Conservation (phyloP, 2,888 invertebrate genomes). For the Erynnis tages region DNA sequence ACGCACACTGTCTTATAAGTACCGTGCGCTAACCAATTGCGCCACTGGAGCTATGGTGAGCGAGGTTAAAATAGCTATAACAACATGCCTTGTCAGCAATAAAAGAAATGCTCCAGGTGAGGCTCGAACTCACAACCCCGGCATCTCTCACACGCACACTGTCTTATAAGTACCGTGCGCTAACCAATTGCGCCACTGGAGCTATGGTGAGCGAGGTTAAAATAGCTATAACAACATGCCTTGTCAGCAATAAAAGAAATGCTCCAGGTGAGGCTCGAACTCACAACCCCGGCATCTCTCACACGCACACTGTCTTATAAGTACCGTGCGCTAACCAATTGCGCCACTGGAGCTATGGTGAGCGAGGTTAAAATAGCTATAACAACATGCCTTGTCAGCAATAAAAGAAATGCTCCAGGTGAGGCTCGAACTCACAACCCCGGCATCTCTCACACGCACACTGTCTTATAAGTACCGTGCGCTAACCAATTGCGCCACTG, state of each 20-base stretch:
- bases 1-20: slow-evolving; percentile 98
- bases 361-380: slow-evolving; percentile 48
- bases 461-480: slow-evolving; percentile 99
- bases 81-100: neutral
- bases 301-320: slow-evolving; percentile 98
- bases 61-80: slow-evolving; percentile 51
- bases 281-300: slow-evolving; percentile 99
- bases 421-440: slow-evolving; percentile 99
- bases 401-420: slow-evolving; percentile 91
- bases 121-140: slow-evolving; percentile 99
- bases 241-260: slow-evolving; percentile 65
- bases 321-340: slow-evolving; percentile 99
- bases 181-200: slow-evolving; percentile 99
- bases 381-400: neutral
- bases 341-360: slow-evolving; percentile 96
- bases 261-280: slow-evolving; percentile 99
- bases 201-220: slow-evolving; percentile 68
- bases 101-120: slow-evolving; percentile 94
- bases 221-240: too few species aligned
- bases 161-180: slow-evolving; percentile 99
- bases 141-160: slow-evolving; percentile 97
- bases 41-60: slow-evolving; percentile 93
- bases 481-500: slow-evolving; percentile 99
- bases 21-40: slow-evolving; percentile 99
- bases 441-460: slow-evolving; percentile 97